Evolutionary conservation across 35 echinoderm and acorn worm genomes (phyloP).

Genomic region (Heliocidaris erythrogramma): DNA sequence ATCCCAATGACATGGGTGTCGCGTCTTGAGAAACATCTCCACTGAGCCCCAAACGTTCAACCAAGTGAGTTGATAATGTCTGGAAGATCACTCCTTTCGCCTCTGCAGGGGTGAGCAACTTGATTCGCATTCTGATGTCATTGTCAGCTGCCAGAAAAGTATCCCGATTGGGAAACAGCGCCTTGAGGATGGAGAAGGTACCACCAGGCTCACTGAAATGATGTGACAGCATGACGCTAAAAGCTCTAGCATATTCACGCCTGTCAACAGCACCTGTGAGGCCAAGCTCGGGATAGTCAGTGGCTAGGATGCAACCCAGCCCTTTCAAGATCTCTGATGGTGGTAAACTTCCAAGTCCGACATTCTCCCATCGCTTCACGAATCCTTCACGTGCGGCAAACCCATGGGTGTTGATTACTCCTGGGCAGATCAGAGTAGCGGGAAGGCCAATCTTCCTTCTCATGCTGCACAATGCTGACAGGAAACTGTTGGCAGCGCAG

Average conservation of each 20-base stretch:
- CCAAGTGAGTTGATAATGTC: constrained; percentile 70
- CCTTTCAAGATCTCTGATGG: constrained; percentile 88
- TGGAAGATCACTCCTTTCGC: constrained; percentile 73
- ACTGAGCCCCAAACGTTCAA: constrained; percentile 80
- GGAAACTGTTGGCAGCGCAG: constrained; percentile 83
- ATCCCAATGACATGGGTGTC: constrained; percentile 75
- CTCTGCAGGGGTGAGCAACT: constrained; percentile 64
- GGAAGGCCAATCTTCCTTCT: constrained; percentile 86
- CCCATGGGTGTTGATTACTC: constrained; percentile 87
- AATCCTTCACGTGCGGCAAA: constrained; percentile 84
- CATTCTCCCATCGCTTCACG: constrained; percentile 83
- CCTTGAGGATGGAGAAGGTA: constrained; percentile 83
- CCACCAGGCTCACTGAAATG: constrained; percentile 82
- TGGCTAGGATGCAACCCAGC: constrained; percentile 82
- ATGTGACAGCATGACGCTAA: constrained; percentile 76
- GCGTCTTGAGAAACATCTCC: constrained; percentile 71
- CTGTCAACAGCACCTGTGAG: constrained; percentile 85
- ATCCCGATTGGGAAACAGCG: constrained; percentile 78
- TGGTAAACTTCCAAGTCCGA: constrained; percentile 79
- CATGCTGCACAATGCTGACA: constrained; percentile 71
- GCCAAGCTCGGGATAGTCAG: constrained; percentile 76
- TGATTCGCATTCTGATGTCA: constrained; percentile 70
- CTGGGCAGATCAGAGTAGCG: constrained; percentile 84
- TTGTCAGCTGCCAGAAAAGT: constrained; percentile 80
- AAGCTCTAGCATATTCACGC: constrained; percentile 69